phyloP scores from a whole-genome alignment of 2,113 vertebrate species.

The Antechinus stuartii region DNA sequence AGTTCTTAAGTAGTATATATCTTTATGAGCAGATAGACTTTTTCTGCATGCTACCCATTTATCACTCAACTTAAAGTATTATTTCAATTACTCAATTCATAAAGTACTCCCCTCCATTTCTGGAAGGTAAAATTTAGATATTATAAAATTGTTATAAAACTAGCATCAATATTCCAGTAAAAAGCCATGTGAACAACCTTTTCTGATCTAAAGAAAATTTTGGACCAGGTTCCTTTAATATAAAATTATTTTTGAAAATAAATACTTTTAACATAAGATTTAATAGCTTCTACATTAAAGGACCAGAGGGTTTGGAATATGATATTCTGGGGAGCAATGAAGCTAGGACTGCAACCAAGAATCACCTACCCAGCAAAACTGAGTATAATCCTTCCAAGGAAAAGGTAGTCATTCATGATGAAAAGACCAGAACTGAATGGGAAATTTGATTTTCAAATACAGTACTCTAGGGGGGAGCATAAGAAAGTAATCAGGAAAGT shows the following conservation, averaged over 20 bases:
- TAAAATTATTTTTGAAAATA: conserved; percentile 13
- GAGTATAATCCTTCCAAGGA: too few species aligned
- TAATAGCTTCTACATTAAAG: too few species aligned
- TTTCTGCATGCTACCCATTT: conserved; percentile 47
- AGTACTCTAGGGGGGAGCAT: too few species aligned
- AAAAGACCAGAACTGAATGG: too few species aligned
- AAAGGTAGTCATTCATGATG: too few species aligned
- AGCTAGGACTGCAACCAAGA: too few species aligned
- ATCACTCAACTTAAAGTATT: conserved; percentile 51
- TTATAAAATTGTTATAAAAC: conserved; percentile 69
- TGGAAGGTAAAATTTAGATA: conserved; percentile 32
- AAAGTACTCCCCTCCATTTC: conserved; percentile 53
- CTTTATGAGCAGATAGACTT: conserved; percentile 54
- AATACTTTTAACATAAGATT: too few species aligned
- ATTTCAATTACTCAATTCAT: conserved; percentile 54
- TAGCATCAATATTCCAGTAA: conserved; percentile 49
- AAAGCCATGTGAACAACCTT: conserved; percentile 39
- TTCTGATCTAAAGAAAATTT: conserved; percentile 46
- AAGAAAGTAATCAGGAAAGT: too few species aligned
- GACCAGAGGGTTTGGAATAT: too few species aligned
- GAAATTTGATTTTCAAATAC: too few species aligned
- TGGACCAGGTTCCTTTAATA: conserved; percentile 38
- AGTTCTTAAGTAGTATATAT: conserved; percentile 49
- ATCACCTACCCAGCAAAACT: too few species aligned
- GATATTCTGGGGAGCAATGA: too few species aligned